Percentiles rank a stretch among this genome's conserved stretches.
phyloP scores from a whole-genome alignment of 2,113 vertebrate genomes.

The Osmerus eperlanus region DNA sequence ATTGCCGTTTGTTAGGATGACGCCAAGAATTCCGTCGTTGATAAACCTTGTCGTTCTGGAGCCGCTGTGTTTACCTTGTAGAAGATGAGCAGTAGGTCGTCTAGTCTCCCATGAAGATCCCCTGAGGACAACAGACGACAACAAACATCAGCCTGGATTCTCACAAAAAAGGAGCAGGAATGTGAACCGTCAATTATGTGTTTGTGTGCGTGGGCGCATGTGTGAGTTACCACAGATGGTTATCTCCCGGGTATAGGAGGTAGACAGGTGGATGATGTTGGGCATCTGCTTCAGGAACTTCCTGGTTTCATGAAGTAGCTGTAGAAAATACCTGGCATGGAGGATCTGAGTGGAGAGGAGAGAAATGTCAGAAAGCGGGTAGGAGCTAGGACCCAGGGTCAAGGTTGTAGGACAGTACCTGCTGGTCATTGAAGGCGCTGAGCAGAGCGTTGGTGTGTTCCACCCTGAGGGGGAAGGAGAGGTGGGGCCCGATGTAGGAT shows the following conservation, averaged over 20 bases:
- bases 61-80: conserved; percentile 80
- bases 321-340: conserved; percentile 86
- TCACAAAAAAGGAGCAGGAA: neutral
- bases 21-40: too few species aligned
- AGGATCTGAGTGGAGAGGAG: conserved; percentile 72
- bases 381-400: too few species aligned
- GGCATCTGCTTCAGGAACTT: conserved; percentile 87
- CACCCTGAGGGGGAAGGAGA: conserved; percentile 85
- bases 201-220: neutral
- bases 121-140: conserved; percentile 66
- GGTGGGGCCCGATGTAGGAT: conserved; percentile 82
- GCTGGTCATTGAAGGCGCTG: conserved; percentile 81
- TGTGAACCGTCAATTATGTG: neutral
- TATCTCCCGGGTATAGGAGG: conserved; percentile 84
- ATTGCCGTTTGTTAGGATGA: neutral
- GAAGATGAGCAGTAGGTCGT: conserved; percentile 95
- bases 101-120: conserved; percentile 91
- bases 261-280: conserved; percentile 82
- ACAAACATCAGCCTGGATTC: neutral
- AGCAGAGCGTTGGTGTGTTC: conserved; percentile 79
- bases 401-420: conserved; percentile 63
- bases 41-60: too few species aligned
- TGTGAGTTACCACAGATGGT: conserved; percentile 79
- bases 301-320: conserved; percentile 84
- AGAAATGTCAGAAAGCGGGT: neutral